These are phyloP conservation scores for Lagodon rhomboides DNA, from an alignment of 2,797 vertebrate genomes.

Conservation along the genomic window DNA sequence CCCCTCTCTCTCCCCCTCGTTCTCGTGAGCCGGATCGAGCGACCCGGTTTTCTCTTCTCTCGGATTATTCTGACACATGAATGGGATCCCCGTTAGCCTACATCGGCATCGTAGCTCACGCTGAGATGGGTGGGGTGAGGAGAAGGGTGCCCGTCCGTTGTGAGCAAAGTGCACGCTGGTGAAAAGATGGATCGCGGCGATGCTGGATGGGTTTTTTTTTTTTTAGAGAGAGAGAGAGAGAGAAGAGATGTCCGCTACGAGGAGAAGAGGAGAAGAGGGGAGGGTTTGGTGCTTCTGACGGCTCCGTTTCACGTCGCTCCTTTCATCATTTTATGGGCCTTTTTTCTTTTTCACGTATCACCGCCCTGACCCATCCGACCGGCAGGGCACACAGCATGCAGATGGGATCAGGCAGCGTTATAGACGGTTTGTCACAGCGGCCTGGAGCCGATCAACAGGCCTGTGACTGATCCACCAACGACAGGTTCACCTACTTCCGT, in stretches of 20 bases:
- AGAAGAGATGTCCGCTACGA: background rate
- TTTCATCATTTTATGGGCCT: background rate
- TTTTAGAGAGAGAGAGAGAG: background rate
- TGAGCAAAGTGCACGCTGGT: slow-evolving; percentile 71
- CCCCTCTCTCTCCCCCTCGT: background rate
- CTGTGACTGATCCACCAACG: slow-evolving; percentile 44
- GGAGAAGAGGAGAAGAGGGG: background rate
- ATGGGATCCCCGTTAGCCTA: slow-evolving; percentile 78
- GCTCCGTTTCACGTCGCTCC: background rate
- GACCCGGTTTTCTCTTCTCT: slow-evolving; percentile 8
- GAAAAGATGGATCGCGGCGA: slow-evolving; percentile 48
- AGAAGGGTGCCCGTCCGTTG: slow-evolving; percentile 55
- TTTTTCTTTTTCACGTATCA: background rate
- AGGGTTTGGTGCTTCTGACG: background rate
- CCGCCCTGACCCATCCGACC: slow-evolving; percentile 31
- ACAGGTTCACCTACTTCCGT: slow-evolving; percentile 76
- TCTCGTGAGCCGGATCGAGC: background rate
- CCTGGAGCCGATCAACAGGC: slow-evolving; percentile 36
- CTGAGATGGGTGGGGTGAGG: slow-evolving; percentile 84
- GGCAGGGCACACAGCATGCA: slow-evolving; percentile 27
- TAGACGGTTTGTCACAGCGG: slow-evolving; percentile 2
- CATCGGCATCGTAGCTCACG: slow-evolving; percentile 73
- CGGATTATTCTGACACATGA: slow-evolving; percentile 61
- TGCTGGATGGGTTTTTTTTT: slow-evolving; percentile 11
- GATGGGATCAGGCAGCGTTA: slow-evolving; percentile 3